Conservation (phyloP, 2,797 vertebrate genomes). For the Champsocephalus gunnari region DNA sequence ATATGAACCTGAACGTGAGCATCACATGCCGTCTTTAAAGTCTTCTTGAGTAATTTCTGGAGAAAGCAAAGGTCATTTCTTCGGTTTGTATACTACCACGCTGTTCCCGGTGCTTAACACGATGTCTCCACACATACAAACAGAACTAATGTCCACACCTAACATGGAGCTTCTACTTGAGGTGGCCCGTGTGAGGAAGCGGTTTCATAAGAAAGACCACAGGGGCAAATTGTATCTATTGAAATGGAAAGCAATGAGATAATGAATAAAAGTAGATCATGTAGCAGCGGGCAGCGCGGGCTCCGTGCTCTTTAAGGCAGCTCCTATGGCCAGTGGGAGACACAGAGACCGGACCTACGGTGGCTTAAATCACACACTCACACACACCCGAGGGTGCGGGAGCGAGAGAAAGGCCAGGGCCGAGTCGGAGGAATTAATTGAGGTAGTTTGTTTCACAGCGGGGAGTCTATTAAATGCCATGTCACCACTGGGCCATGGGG, state of each 20-base stretch:
- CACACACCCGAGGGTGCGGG: slow-evolving; percentile 67
- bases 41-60: too few species aligned
- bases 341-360: slow-evolving; percentile 47
- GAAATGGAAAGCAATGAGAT: slow-evolving; percentile 48
- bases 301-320: slow-evolving; percentile 44
- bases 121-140: background rate
- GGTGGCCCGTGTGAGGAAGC: slow-evolving; percentile 5
- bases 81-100: slow-evolving; percentile 2
- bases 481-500: slow-evolving; percentile 82
- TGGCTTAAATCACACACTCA: slow-evolving; percentile 65
- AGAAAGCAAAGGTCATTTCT: too few species aligned
- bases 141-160: background rate
- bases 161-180: slow-evolving; percentile 21
- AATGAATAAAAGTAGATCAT: slow-evolving; percentile 62
- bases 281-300: slow-evolving; percentile 18
- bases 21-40: too few species aligned
- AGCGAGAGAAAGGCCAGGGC: slow-evolving; percentile 82
- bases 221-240: slow-evolving; percentile 29
- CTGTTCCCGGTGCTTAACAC: background rate
- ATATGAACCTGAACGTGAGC: too few species aligned
- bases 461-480: slow-evolving; percentile 87
- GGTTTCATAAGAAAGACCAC: slow-evolving; percentile 40
- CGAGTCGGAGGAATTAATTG: slow-evolving; percentile 84
- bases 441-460: slow-evolving; percentile 86
- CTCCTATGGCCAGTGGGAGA: slow-evolving; percentile 50